phyloP scores from a whole-genome alignment of 2,113 vertebrate species.

The Antechinus stuartii region DNA sequence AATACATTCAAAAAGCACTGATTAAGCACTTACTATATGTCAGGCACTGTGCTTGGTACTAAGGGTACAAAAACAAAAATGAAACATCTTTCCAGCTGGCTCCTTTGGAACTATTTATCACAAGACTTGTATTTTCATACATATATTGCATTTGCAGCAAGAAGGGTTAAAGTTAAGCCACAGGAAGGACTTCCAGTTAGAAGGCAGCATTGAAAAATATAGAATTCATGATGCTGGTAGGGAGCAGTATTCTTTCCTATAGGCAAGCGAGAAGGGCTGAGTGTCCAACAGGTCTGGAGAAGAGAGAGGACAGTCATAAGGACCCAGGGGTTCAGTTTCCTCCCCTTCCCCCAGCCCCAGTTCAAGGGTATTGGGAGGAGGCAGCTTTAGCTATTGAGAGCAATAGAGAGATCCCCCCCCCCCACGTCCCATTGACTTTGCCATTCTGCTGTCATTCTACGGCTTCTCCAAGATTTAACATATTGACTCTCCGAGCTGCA shows the following conservation, averaged over 20 bases:
- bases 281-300: not conserved
- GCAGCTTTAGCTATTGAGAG: constrained; percentile 38
- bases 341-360: constrained; percentile 39
- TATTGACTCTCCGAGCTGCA: constrained; percentile 80
- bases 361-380: constrained; percentile 68
- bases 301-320: not conserved
- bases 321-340: constrained; percentile 25
- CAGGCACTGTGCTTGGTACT: not conserved
- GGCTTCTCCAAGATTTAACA: constrained; percentile 79
- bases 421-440: constrained; percentile 79
- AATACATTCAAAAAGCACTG: not conserved
- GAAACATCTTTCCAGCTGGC: not conserved
- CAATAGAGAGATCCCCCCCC: constrained; percentile 59
- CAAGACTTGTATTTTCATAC: not conserved
- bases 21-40: not conserved
- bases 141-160: constrained; percentile 28
- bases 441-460: constrained; percentile 75
- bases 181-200: constrained; percentile 43
- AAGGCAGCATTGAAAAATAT: not conserved
- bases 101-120: not conserved
- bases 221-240: not conserved
- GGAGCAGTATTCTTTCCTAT: constrained; percentile 15
- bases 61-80: not conserved
- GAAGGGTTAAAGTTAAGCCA: constrained; percentile 53
- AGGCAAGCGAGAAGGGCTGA: constrained; percentile 27